phyloP scores from a whole-genome alignment of 2,797 vertebrate species.

The Erpetoichthys calabaricus region DNA sequence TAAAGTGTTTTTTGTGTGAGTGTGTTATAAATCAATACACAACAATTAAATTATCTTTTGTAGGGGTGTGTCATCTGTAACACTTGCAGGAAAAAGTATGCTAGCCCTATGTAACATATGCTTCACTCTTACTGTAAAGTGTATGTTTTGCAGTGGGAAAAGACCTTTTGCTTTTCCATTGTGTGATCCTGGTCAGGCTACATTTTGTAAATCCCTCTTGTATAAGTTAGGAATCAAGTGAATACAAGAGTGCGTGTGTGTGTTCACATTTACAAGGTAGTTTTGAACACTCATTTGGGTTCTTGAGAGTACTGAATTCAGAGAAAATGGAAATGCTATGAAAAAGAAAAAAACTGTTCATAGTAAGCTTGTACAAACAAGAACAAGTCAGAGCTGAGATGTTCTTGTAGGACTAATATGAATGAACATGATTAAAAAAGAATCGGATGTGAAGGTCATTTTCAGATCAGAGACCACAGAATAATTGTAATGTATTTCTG shows the following conservation, averaged over 20 bases:
- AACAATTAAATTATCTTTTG: too few species aligned
- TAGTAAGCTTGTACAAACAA: slow-evolving; percentile 63
- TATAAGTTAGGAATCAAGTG: slow-evolving; percentile 58
- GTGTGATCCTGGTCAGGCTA: slow-evolving; percentile 65
- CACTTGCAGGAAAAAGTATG: slow-evolving; percentile 40
- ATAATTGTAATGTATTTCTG: slow-evolving; percentile 39
- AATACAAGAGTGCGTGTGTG: slow-evolving; percentile 26
- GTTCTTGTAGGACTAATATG: slow-evolving; percentile 58
- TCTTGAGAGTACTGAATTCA: slow-evolving; percentile 53
- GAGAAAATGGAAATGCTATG: slow-evolving; percentile 44
- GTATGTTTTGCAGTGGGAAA: slow-evolving; percentile 50
- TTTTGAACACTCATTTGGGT: slow-evolving; percentile 64
- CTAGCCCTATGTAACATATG: slow-evolving; percentile 25
- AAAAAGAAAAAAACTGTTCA: slow-evolving; percentile 56
- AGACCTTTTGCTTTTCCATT: slow-evolving; percentile 45
- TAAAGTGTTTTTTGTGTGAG: too few species aligned
- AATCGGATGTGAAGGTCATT: slow-evolving; percentile 42
- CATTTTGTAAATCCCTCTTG: slow-evolving; percentile 62
- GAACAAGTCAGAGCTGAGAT: slow-evolving; percentile 67
- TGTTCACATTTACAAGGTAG: slow-evolving; percentile 50
- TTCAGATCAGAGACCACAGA: slow-evolving; percentile 39
- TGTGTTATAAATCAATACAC: too few species aligned
- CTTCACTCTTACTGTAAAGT: slow-evolving; percentile 55
- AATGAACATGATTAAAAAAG: slow-evolving; percentile 35
- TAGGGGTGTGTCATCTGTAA: slow-evolving; percentile 17